phyloP scores from a whole-genome alignment of 2,113 vertebrate genomes.

The Leptocoma aspasia region DNA sequence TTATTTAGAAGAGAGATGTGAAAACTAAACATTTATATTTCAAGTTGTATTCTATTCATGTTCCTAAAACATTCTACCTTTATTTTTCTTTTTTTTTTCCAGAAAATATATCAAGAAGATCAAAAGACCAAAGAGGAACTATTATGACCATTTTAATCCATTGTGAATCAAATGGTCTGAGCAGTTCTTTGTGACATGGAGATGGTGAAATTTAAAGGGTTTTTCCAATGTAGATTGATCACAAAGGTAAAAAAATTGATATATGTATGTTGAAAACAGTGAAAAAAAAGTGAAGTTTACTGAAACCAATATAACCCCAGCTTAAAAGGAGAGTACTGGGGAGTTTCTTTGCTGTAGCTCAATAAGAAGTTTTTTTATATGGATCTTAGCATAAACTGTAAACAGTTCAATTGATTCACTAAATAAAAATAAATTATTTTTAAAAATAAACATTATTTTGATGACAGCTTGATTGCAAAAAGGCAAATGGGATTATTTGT shows the following conservation, averaged over 20 bases:
- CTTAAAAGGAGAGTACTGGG: background rate
- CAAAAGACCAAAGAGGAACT: background rate
- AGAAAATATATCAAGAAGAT: background rate
- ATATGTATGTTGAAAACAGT: background rate
- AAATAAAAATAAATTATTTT: background rate
- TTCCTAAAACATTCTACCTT: background rate
- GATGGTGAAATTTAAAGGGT: background rate
- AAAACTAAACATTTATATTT: background rate
- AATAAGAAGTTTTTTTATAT: background rate
- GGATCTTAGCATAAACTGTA: background rate
- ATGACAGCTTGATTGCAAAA: background rate
- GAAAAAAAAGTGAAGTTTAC: background rate
- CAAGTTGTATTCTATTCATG: background rate
- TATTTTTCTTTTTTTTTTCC: background rate
- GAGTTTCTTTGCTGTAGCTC: background rate
- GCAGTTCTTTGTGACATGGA: background rate
- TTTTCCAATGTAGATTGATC: background rate
- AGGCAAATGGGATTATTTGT: background rate
- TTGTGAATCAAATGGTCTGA: background rate
- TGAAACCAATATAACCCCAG: background rate
- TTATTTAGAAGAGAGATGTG: background rate
- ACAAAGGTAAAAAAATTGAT: background rate
- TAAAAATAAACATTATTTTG: background rate
- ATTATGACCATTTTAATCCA: background rate
- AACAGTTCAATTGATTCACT: background rate